Evolutionary conservation across 2,113 vertebrate genomes (phyloP).

Genomic region (Passerina amoena): DNA sequence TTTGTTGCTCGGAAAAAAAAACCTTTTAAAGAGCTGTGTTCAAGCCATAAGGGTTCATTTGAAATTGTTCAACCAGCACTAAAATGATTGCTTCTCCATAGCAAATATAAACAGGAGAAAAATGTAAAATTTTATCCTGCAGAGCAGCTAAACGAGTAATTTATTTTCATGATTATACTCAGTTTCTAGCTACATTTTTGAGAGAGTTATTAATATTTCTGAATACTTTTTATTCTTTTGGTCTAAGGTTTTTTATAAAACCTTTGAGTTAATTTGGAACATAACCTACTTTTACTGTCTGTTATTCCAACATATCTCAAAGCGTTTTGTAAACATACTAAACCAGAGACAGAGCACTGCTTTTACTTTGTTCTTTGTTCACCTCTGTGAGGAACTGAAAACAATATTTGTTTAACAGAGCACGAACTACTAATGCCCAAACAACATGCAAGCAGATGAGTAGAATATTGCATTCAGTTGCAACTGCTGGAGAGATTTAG

Average conservation of each 20-base stretch:
- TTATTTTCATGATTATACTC: not conserved
- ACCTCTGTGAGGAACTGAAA: not conserved
- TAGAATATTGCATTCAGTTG: not conserved
- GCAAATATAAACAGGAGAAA: slow-evolving; percentile 59
- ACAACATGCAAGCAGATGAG: not conserved
- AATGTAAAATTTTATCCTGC: slow-evolving; percentile 8
- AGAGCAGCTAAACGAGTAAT: not conserved
- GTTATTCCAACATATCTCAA: not conserved
- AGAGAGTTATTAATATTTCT: not conserved
- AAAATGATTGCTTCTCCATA: slow-evolving; percentile 54
- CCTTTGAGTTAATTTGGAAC: not conserved
- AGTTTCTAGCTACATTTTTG: not conserved
- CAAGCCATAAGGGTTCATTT: slow-evolving; percentile 46
- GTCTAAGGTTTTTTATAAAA: not conserved
- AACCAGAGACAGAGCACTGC: not conserved
- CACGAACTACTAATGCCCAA: not conserved
- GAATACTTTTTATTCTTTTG: not conserved
- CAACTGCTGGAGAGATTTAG: not conserved
- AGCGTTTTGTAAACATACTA: not conserved
- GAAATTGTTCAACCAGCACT: slow-evolving; percentile 23
- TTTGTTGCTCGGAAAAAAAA: slow-evolving; percentile 39
- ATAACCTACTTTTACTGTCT: not conserved
- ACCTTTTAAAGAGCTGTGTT: slow-evolving; percentile 45
- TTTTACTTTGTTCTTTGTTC: not conserved
- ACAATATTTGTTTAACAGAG: not conserved